Conservation (phyloP, 2,888 invertebrate species). For the Gari tellinella region DNA sequence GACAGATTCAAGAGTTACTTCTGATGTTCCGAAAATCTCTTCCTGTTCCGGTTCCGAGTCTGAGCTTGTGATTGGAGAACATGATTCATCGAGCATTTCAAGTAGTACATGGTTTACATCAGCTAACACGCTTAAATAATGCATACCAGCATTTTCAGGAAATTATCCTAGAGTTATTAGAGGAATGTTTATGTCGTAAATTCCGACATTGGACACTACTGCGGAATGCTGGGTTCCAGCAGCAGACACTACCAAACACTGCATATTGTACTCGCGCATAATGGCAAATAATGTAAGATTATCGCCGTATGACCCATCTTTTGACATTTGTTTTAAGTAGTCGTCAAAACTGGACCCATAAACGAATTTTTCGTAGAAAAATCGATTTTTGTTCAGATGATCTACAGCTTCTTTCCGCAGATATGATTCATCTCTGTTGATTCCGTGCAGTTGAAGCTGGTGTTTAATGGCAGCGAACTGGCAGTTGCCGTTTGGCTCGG, state of each 20-base stretch:
- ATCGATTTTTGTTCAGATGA: constrained; percentile 6
- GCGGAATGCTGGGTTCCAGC: constrained; percentile 6
- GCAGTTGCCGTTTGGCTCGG: constrained; percentile 30
- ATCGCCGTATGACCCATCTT: constrained; percentile 22
- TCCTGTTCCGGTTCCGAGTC: background rate
- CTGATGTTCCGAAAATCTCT: background rate
- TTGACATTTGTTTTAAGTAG: constrained; percentile 12
- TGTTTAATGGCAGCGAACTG: constrained; percentile 24
- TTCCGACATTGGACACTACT: constrained; percentile 29
- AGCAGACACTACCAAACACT: constrained; percentile 25
- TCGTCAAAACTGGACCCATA: constrained; percentile 9
- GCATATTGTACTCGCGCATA: constrained; percentile 28
- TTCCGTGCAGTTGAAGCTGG: constrained; percentile 14
- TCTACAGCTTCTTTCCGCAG: constrained; percentile 15
- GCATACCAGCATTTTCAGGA: constrained; percentile 25
- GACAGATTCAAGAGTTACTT: too few relatives aligned
- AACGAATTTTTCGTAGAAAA: constrained; percentile 21
- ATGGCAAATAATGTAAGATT: constrained; percentile 23
- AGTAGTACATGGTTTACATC: background rate
- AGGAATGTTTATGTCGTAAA: constrained; percentile 9
- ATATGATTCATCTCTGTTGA: background rate
- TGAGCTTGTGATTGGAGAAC: background rate
- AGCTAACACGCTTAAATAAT: constrained; percentile 24
- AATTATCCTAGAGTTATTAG: constrained; percentile 17
- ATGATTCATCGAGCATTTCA: background rate